These are phyloP conservation scores for Parnassius orleans DNA, from an alignment of 2,888 invertebrate species.

Conservation along the genomic window DNA sequence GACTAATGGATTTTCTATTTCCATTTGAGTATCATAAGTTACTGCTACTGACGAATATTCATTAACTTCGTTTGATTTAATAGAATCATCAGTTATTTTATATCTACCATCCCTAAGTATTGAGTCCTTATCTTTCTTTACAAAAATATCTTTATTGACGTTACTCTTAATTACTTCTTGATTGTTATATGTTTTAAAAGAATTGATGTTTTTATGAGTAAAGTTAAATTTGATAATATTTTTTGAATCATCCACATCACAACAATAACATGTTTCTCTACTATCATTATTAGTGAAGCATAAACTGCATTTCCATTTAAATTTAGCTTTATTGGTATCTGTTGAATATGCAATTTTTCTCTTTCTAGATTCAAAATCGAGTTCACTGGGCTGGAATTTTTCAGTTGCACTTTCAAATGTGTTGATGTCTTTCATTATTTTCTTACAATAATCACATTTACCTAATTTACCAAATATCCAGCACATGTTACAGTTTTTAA, in stretches of 20 bases:
- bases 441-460: slow-evolving; percentile 49
- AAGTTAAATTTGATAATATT: not conserved
- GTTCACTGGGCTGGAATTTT: not conserved
- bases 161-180: not conserved
- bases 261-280: slow-evolving; percentile 47
- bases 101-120: not conserved
- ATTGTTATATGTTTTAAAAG: not conserved
- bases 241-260: slow-evolving; percentile 39
- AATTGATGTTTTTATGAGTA: not conserved
- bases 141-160: not conserved
- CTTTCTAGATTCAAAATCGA: not conserved
- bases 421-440: slow-evolving; percentile 23
- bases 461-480: slow-evolving; percentile 45
- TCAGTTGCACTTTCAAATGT: slow-evolving; percentile 1
- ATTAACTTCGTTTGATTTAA: not conserved
- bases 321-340: slow-evolving; percentile 1
- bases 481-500: slow-evolving; percentile 42
- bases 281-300: slow-evolving; percentile 46
- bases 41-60: not conserved
- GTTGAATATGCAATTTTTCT: not conserved
- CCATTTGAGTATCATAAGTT: not conserved
- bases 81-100: not conserved
- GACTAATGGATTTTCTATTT: not conserved
- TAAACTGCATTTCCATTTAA: slow-evolving; percentile 50
- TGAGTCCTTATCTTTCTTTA: not conserved